Evolutionary conservation across 2,888 invertebrate genomes (phyloP), one percentile per base, ranked within the genome.

Genomic region (Monopis laevigella): DNA sequence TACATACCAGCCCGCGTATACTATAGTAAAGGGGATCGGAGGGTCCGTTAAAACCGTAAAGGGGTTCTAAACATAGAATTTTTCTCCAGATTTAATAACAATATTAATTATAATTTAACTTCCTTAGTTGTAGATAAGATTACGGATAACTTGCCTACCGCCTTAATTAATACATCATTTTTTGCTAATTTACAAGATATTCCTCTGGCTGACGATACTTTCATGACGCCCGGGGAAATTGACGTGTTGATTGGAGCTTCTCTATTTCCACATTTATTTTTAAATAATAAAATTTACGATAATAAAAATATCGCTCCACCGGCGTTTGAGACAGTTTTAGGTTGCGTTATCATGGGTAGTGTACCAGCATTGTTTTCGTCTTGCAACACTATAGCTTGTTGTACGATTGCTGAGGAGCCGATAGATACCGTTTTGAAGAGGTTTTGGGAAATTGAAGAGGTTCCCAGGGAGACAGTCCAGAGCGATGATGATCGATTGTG

Each of bases 201-300:
- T 21, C 44, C 40, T 11, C 35, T 47, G 8, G 46, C 48, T 2
- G 48, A 47, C 29, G 35, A 43, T 16, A 39, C 19, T 2, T 48
- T 36, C 19, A 40, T 27, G 13, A 32, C 12, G 6, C 48, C 48
- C 8, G 39, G 27, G 16, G 34, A 41, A 17, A 44, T 48, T n/a
- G 48, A 48, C 21, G 11, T 43, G 10, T 17, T 48, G n/a, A 42
- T 46, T 17, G 48, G 48, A 7, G 42, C 46, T 17, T 11, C 34
- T 18, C 32, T 48, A 3, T 46, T 48, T 24, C 40, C 44, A n/a
- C 46, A 41, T 11, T 28, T 48, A 16, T 26, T 48, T 4, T 13
- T 42, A 4, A 41, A 40, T 6, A 43, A 44, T 32, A 29, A 30
- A 12, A 38, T 45, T 3, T 16, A 17, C 11, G 24, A 11, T 12